Base-by-base conservation (phyloP, 2,113 vertebrate species). In the Tetrax tetrax region DNA sequence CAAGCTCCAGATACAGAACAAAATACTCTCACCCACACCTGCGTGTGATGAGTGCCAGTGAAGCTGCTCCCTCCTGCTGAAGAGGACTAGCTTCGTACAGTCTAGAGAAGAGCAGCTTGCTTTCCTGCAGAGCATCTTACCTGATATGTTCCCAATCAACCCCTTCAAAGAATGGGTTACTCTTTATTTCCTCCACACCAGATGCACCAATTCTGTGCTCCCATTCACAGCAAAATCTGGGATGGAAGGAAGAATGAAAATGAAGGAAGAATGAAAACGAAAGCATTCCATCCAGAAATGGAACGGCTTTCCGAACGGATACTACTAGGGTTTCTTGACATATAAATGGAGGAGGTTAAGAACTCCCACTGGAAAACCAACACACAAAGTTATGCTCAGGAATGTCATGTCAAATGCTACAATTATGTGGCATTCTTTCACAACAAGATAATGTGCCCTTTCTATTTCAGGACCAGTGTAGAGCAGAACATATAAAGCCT, bases 71-170 rank as follows among this genome's bases (percentile, higher is more conserved):
- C 71, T 94, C 56, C 66, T 48, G 31, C n/a, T 37, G 5, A 72
- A 24, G 48, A 76, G 50, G 69, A 77, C 29, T 35, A 14, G 70
- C 78, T 69, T 84, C 53, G 38, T 59, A 35, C 79, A 88, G 51
- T 6, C 56, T 56, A 15, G 2, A 50, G 81, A 69, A 90, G 38
- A 96, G 94, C 93, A 91, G 83, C 31, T 43, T 41, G 64, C 48
- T 89, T 57, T 74, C 89, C 83, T 93, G 81, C 56, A 60, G 64
- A 91, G 57, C 76, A 11, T 93, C 94, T 88, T 98, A 99, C 99
- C 99, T 99, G 98, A 99, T 99, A 89, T 99, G 99, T 96, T 99
- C 99, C 96, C 99, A 99, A 97, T 99, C 99, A 97, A 99, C 99
- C 13, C 98, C 99, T 98, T 99, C 99, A 98, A 99, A 99, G 98